These are phyloP conservation scores for Mormoops blainvillei DNA, from an alignment of 2,113 vertebrate species.

Conservation along the genomic window DNA sequence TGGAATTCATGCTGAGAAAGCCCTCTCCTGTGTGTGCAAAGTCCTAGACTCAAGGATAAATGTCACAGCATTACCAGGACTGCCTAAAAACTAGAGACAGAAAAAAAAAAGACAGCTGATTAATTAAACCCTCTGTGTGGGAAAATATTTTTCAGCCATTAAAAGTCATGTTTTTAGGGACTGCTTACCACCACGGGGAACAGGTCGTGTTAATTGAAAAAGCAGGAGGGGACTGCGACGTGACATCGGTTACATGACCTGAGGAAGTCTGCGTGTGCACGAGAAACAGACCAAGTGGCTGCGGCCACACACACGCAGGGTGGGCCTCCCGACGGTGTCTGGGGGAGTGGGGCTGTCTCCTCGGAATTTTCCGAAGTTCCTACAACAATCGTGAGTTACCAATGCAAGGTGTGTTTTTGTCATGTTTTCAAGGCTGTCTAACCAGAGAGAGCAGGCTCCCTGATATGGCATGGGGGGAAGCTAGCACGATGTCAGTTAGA, in stretches of 20 bases:
- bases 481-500: fast-evolving
- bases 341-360: not conserved
- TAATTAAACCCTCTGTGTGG: not conserved
- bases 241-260: not conserved
- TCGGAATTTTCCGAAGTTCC: not conserved
- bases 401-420: not conserved
- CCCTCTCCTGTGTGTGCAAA: fast-evolving
- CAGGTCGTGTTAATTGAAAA: not conserved
- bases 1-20: not conserved
- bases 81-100: not conserved
- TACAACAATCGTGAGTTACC: fast-evolving
- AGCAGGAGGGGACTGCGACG: not conserved
- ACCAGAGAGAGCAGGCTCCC: not conserved
- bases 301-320: fast-evolving
- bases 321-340: fast-evolving
- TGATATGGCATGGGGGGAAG: fast-evolving
- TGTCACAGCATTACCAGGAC: fast-evolving
- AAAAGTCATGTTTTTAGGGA: not conserved
- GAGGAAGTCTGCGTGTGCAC: fast-evolving
- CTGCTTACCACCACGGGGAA: not conserved
- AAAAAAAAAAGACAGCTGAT: too few species aligned
- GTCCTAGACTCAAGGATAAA: not conserved
- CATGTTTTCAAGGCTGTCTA: not conserved
- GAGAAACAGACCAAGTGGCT: fast-evolving
- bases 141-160: not conserved